Conservation (phyloP, 35 echinoderm and acorn worm species). For the Stichopus chloronotus region DNA sequence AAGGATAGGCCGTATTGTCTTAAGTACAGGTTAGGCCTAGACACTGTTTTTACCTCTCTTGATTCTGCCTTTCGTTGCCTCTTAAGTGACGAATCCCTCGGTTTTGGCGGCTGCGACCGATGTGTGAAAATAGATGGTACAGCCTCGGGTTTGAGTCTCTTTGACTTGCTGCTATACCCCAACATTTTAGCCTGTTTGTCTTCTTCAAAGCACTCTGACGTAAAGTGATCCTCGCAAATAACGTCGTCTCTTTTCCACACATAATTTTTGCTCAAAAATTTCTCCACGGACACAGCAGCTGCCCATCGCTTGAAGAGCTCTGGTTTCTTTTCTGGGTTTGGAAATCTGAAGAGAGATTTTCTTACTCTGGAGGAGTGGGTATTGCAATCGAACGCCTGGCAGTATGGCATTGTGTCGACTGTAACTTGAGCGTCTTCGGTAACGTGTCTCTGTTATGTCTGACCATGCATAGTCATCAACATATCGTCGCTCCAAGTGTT, state of each 20-base stretch:
- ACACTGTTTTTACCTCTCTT: neutral
- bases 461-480: too few relatives aligned
- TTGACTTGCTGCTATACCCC: neutral
- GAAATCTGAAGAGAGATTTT: slow-evolving; percentile 16
- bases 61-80: neutral
- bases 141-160: slow-evolving; percentile 24
- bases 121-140: slow-evolving; percentile 5
- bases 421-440: too few relatives aligned
- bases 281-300: neutral
- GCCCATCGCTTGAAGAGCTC: slow-evolving; percentile 27
- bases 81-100: neutral
- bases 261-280: neutral
- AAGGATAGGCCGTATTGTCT: too few relatives aligned
- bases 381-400: slow-evolving; percentile 1
- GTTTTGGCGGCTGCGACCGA: neutral
- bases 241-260: neutral
- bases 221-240: slow-evolving; percentile 43
- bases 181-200: slow-evolving; percentile 33
- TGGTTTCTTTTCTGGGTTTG: slow-evolving; percentile 7
- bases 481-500: too few relatives aligned
- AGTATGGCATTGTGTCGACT: neutral
- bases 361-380: neutral
- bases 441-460: too few relatives aligned
- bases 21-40: too few relatives aligned
- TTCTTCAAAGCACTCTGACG: slow-evolving; percentile 9